Base-by-base conservation (phyloP, 2,797 vertebrate species). In the Bufotes viridis region DNA sequence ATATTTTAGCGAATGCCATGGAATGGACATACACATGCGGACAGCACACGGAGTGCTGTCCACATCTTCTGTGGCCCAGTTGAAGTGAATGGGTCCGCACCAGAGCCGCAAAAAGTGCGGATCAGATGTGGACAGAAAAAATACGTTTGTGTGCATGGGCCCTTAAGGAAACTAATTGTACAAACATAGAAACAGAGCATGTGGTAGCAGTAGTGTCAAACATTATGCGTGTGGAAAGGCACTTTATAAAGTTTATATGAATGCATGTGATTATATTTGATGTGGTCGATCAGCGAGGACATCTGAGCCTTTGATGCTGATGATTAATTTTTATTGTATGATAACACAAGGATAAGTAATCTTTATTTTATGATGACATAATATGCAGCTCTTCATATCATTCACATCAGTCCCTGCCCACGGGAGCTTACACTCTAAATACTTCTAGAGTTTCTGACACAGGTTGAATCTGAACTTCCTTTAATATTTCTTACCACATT, bases 381-480 rank as follows among this genome's bases (percentile, higher is more conserved):
- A 14, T 55, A 12, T 24, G 49, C 22, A 76, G 10, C 29, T 29
- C 29, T 29, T 29, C 29, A 29, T 20, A 75, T 51, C 42, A 13
- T 22, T 75, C 3, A 22, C 13, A 75, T 53, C 42, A n/a, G 17
- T 7, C 11, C 29, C 15, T 42, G 26, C n/a, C 69, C 74, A 6
- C 49, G 17, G 42, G 49, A 76, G 74, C 74, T 76, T 76, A 76
- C 74, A 53, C 74, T 76, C 74, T 53, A 53, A 22, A 53, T 55
- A 70, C 67, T 5, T 70, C 24, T 29, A 34, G 15, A 26, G 15
- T 34, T 18, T 53, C 12, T 13, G 17, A 57, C 20, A 42, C 24
- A 34, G 72, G 18, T 22, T 75, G 53, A 57, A 17, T 10, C 78
- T 60, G 55, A 79, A 8, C 55, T 60, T 22, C 58, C 34, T 81